Base-by-base conservation (phyloP, 2,888 invertebrate genomes). In the Eulithis prunata region DNA sequence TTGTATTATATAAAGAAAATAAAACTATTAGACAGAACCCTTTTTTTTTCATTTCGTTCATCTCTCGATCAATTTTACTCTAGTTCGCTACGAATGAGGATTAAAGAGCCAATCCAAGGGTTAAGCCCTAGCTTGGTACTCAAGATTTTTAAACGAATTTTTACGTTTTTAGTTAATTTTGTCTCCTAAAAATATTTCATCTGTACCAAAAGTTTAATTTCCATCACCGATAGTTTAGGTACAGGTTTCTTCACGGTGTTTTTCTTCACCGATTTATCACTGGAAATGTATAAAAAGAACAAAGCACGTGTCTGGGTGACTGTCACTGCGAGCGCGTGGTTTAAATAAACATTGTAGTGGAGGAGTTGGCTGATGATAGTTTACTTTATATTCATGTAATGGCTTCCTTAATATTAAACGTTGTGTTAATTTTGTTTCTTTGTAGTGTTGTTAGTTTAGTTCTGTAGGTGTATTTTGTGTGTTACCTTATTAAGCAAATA, bases 261-360 rank as follows among this genome's bases (percentile, higher is more conserved):
- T 47, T 47, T 2, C 47, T 13, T 47, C 14, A 47, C 14, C 53
- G 47, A n/a, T 28, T 21, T 3, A 36, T 36, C 14, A 14, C 14
- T 32, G n/a, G 41, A 57, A 32, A 61, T 32, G 32, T 63, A 21
- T 54, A 21, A 1, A 21, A 21, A 60, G 59, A 63, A 53, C 46
- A 52, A 21, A 21, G 41, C 47, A 51, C 53, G 56, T 63, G 52
- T 53, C 43, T 57, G 57, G 57, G 57, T 45, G 52, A 21, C 53
- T 52, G 66, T 63, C 66, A 56, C 59, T 51, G 55, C 43, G 53
- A 43, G 47, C 38, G 62, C 36, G 46, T 38, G 41, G 46, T 47
- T 41, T 53, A 67, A 67, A 67, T 63, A 60, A 52, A 56, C 66
- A 59, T 46, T 47, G 14, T 60, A 60, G 56, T 41, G 7, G 10